Conservation (phyloP, 2,113 vertebrate species). For the Ammospiza nelsoni region DNA sequence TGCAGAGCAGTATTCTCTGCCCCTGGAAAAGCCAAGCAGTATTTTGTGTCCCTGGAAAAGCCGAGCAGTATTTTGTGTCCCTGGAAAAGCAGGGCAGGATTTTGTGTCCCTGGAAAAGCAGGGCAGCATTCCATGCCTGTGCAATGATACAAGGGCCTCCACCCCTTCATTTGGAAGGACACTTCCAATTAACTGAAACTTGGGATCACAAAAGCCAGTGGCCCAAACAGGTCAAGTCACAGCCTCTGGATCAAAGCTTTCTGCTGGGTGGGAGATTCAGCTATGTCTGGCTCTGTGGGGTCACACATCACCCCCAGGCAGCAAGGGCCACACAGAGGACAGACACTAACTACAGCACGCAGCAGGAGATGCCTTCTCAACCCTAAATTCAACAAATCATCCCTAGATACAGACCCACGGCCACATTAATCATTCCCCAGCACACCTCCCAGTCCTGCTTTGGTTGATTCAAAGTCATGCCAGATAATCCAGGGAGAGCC, state of each 20-base stretch:
- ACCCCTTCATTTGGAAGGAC: neutral
- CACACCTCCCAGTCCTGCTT: neutral
- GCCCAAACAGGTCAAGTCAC: neutral
- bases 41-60: neutral
- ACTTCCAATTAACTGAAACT: neutral
- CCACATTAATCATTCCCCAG: neutral
- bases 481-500: neutral
- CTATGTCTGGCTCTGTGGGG: neutral
- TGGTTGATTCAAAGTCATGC: neutral
- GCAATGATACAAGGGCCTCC: neutral
- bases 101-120: neutral
- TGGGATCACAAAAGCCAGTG: neutral
- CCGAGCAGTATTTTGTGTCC: neutral
- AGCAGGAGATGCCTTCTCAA: neutral
- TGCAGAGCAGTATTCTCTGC: neutral
- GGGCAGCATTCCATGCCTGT: neutral
- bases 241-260: neutral
- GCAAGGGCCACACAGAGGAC: neutral
- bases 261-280: accelerated
- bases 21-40: neutral
- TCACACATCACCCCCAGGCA: neutral
- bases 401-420: neutral
- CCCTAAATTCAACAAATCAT: neutral
- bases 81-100: neutral
- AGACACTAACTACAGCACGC: neutral